These are phyloP conservation scores for Loriculus beryllinus DNA, from an alignment of 2,797 vertebrate species.

Conservation along the genomic window DNA sequence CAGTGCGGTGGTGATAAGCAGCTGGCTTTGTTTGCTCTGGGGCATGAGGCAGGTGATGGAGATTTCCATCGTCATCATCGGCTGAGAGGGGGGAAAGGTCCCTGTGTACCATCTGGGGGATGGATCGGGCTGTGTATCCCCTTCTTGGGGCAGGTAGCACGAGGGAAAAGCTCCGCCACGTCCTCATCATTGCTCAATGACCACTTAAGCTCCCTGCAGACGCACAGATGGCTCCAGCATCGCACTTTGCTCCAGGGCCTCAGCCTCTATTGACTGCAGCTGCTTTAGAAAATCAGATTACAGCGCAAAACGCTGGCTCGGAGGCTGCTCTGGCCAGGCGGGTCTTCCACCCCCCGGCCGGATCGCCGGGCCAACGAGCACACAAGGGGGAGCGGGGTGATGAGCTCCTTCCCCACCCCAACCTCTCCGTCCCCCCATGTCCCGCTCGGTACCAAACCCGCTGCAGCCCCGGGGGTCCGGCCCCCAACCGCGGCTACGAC, in stretches of 20 bases:
- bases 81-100: background rate
- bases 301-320: background rate
- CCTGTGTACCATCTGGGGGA: fast-evolving
- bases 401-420: background rate
- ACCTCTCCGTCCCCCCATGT: background rate
- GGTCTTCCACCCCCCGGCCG: background rate
- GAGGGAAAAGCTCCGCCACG: background rate
- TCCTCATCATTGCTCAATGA: background rate
- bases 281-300: slow-evolving; percentile 36
- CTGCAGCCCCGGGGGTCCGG: no score
- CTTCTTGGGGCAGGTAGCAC: fast-evolving
- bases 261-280: background rate
- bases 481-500: background rate
- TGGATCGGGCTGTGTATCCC: fast-evolving
- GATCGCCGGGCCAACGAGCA: background rate
- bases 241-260: background rate
- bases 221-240: background rate
- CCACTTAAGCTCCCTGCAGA: background rate
- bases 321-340: background rate
- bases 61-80: background rate
- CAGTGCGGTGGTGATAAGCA: background rate
- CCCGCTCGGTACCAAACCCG: no score
- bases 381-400: background rate
- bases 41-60: background rate
- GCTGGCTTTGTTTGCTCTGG: slow-evolving; percentile 51